Evolutionary conservation across 1,140 invertebrate species (phyloP), one percentile per base, ranked within the genome.

Genomic region (Saccostrea cuccullata): DNA sequence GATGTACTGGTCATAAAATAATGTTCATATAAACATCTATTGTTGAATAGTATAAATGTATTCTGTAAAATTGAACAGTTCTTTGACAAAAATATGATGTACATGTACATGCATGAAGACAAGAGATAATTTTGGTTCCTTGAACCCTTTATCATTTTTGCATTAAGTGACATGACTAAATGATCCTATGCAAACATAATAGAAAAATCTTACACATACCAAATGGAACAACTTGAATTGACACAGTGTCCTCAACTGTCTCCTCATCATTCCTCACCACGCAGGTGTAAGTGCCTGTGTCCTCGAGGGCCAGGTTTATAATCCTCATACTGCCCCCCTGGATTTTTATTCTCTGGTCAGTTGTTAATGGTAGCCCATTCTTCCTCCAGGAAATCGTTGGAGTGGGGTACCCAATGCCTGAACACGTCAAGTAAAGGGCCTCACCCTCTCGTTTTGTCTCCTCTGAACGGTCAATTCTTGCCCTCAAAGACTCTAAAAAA

Each of bases 251-350:
- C 55, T 90, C 90, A 13, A 84, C 84, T 55, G 88, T 88, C 40
- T 88, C 86, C 56, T 89, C 67, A 40, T 84, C 85, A 88, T 91
- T 91, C 83, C 17, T 89, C 13, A 83, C 91, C 20, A 92, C 86
- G 88, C 92, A 93, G 30, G 88, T 91, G 83, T 93, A 93, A 30
- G 90, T 47, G 5, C 92, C 92, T 40, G 91, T 88, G 82, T 93
- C 91, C 67, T 93, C 92, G 55, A 92, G 86, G 30, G 88, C 86
- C 2, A 91, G 85, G 12, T 87, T 86, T 5, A 83, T 85, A 36
- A 93, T 89, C 20, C 89, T 86, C 73, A 93, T 86, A 30, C 89
- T 88, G 17, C 88, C 89, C 20, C 89, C 86, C n/a, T 84, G 85
- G n/a, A 92, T 89, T 67, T 84, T 91, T 20, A 90, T 85, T 67